Evolutionary conservation across 2,797 vertebrate species (phyloP), one percentile per base, ranked within the genome.

Genomic region (Scyliorhinus canicula): DNA sequence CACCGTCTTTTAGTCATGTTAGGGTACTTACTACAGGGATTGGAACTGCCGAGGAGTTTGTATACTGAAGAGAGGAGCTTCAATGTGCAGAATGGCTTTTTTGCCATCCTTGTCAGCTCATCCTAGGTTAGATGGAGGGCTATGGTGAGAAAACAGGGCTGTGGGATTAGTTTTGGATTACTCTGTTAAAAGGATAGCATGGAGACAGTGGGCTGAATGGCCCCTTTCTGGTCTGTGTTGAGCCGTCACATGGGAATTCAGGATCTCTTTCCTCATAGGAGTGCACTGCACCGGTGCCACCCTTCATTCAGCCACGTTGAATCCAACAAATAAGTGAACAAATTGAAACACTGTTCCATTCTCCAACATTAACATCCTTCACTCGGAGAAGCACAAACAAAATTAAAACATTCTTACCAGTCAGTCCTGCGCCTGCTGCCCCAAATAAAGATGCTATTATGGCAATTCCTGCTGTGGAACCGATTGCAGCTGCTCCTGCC

Each of bases 361-460:
- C 86, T 40, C 35, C 57, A 90, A 60, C 55, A 63, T 60, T 40
- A 90, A 35, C 86, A 63, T 40, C 84, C 0, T 57, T 52, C 26
- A 86, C 52, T 2, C 55, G 9, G 4, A 71, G 31, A 24, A 91
- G 57, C 4, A 91, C 35, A 5, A 40, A 31, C 35, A 28, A 31
- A 69, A n/a, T 71, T 31, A 50, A 31, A 52, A 47, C 28, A 50
- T 8, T 79, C 97, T 96, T 86, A 99, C 99, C 99, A 11, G 99
- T 98, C 95, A 99, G 96, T 35, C 99, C 99, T 0, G 99, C 99
- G 95, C 99, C 99, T 0, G 99, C 99, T 0, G 98, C 99, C 57
- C 99, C 99, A 19, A 99, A 99, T 71, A 99, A 97, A 0, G 99
- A 99, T 16, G 98, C 98, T 97, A 99, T 98, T 96, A 99, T 97